phyloP scores from a whole-genome alignment of 2,113 vertebrate species.

The Pao palembangensis region DNA sequence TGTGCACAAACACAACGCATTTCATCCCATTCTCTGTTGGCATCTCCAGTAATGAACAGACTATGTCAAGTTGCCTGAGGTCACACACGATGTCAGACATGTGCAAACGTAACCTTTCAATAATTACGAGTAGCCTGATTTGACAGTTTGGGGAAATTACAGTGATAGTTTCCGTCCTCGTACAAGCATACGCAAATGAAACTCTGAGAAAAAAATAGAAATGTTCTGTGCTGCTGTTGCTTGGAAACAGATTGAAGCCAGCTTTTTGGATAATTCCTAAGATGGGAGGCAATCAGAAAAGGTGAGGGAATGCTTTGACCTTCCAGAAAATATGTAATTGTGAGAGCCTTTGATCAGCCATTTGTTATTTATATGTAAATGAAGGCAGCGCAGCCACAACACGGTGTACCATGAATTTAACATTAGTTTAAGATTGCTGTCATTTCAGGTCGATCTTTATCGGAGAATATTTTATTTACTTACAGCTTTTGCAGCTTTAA shows the following conservation, averaged over 20 bases:
- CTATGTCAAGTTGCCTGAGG: neutral
- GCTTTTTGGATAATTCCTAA: conserved; percentile 61
- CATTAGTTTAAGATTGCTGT: conserved; percentile 35
- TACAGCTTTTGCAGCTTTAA: conserved; percentile 35
- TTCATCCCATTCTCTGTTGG: neutral
- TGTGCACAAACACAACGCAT: neutral
- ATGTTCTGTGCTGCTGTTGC: conserved; percentile 57
- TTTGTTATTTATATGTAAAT: conserved; percentile 61
- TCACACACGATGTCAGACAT: neutral
- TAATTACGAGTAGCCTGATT: conserved; percentile 25
- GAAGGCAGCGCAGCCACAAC: conserved; percentile 24
- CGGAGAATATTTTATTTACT: conserved; percentile 46
- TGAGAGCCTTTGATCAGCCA: conserved; percentile 54
- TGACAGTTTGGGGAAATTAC: conserved; percentile 1
- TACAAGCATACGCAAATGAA: neutral
- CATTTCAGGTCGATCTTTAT: conserved; percentile 30
- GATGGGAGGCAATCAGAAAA: conserved; percentile 64
- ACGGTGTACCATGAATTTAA: conserved; percentile 40
- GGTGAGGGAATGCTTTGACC: conserved; percentile 63
- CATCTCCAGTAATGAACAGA: neutral
- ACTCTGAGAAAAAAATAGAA: neutral
- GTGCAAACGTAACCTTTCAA: conserved; percentile 8
- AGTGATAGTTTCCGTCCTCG: no score
- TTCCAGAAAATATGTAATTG: conserved; percentile 59
- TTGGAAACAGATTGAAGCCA: conserved; percentile 63